Evolutionary conservation across 2,888 invertebrate species (phyloP), one percentile per base, ranked within the genome.

Genomic region (Lithophane ornitopus): DNA sequence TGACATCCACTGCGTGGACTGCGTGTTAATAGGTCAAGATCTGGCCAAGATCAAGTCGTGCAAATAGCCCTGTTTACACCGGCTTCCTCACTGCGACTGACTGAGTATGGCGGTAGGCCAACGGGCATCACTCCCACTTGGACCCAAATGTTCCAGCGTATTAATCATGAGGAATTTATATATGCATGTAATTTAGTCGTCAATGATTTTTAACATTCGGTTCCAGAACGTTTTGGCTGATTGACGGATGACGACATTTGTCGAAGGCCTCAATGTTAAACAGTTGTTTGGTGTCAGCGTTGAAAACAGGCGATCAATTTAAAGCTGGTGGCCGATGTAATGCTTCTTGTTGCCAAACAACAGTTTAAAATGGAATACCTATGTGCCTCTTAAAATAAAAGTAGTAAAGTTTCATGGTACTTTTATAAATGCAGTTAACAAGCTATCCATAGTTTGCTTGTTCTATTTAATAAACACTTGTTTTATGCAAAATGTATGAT

Each of bases 1-100:
- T 94, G 94, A 95, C 94, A 94, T 92, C 93, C 92, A 91, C 89
- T 73, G 91, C 92, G 93, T 95, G 95, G 93, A 91, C 89, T 78
- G 91, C 92, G 93, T 95, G 95, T 96, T 96, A 95, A 95, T 96
- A 94, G 96, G 96, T 96, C 96, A 96, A 96, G 96, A 96, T 94
- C 96, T 95, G 96, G 95, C 96, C 96, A 96, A 96, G 96, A 96
- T 95, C 96, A 95, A 89, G 91, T 90, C 90, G 92, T 94, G 92
- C 93, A 93, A 94, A 94, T 94, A 93, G 92, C 92, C 92, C 91
- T 95, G 94, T 95, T 95, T 95, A 95, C 94, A 81, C 78, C 79
- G 81, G 90, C 93, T 95, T 95, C 93, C 93, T 93, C 90, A 80
- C 74, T 77, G 82, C 80, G 81, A 82, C 78, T 78, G 81, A 82